Evolutionary conservation across 1,140 invertebrate genomes (phyloP).

Genomic region (Rhynchophorus ferrugineus): DNA sequence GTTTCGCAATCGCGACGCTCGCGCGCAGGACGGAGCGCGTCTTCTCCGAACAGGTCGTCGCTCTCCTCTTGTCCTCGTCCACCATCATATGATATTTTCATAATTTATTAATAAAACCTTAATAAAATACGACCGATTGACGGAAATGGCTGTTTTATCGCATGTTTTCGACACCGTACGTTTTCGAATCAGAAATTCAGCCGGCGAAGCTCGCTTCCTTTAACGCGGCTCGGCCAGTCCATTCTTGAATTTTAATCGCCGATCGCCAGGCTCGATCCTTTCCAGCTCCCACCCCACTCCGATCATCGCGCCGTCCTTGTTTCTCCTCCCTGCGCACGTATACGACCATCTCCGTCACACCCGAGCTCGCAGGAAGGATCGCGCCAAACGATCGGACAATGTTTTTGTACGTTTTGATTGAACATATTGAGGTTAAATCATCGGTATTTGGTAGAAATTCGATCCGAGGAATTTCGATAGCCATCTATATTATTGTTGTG

Average conservation of each 20-base stretch:
- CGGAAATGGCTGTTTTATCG: not conserved
- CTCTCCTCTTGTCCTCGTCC: not conserved
- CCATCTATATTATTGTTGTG: conserved; percentile 8
- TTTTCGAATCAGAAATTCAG: not conserved
- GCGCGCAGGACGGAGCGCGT: not conserved
- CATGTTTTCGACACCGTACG: not conserved
- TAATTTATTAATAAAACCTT: not conserved
- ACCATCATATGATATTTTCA: not conserved
- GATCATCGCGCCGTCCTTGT: too few relatives aligned
- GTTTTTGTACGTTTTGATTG: conserved; percentile 2
- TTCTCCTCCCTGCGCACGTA: too few relatives aligned
- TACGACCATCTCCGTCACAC: too few relatives aligned
- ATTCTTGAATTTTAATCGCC: not conserved
- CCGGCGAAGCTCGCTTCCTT: not conserved
- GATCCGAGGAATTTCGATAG: conserved; percentile 15
- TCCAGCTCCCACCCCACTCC: too few relatives aligned
- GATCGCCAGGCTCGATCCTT: too few relatives aligned
- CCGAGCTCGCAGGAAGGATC: too few relatives aligned
- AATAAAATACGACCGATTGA: not conserved
- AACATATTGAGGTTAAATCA: conserved; percentile 16
- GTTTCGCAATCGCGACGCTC: not conserved
- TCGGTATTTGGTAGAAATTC: conserved; percentile 20
- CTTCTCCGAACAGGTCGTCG: not conserved
- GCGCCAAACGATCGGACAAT: too few relatives aligned
- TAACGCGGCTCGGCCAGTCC: not conserved